Evolutionary conservation across 2,888 invertebrate species (phyloP).

Genomic region (Rhagophthalmus giganteus): DNA sequence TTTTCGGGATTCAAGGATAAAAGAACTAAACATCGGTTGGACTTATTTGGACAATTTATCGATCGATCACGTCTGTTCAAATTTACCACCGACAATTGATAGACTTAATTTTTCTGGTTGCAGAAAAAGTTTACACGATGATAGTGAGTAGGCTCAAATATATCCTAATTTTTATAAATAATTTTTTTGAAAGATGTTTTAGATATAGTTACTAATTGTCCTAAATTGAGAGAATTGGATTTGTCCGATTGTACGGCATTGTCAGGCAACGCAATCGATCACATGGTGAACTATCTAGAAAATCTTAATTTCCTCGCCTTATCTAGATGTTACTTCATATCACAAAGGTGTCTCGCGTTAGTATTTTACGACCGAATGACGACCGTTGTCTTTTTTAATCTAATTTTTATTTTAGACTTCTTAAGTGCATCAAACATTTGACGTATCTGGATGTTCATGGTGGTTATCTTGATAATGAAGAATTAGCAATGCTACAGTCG

Average conservation of each 20-base stretch:
- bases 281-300: conserved; percentile 61
- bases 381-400: neutral
- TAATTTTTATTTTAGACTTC: conserved; percentile 25
- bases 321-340: conserved; percentile 80
- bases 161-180: too few relatives aligned
- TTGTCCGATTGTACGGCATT: conserved; percentile 83
- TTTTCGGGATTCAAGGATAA: conserved; percentile 57
- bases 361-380: too few relatives aligned
- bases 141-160: too few relatives aligned
- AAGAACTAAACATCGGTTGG: conserved; percentile 83
- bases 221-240: conserved; percentile 79
- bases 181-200: too few relatives aligned
- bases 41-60: conserved; percentile 66
- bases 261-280: conserved; percentile 63
- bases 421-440: conserved; percentile 67
- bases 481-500: conserved; percentile 59
- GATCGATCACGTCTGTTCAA: conserved; percentile 63
- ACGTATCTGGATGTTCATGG: conserved; percentile 83
- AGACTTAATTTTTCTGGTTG: conserved; percentile 84
- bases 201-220: conserved; percentile 67
- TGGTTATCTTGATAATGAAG: conserved; percentile 67
- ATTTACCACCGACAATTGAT: conserved; percentile 67
- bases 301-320: conserved; percentile 76
- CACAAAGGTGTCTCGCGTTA: conserved; percentile 71
- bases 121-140: conserved; percentile 70